These are phyloP conservation scores for Anagrus nilaparvatae DNA, from an alignment of 1,140 invertebrate species.

Conservation along the genomic window DNA sequence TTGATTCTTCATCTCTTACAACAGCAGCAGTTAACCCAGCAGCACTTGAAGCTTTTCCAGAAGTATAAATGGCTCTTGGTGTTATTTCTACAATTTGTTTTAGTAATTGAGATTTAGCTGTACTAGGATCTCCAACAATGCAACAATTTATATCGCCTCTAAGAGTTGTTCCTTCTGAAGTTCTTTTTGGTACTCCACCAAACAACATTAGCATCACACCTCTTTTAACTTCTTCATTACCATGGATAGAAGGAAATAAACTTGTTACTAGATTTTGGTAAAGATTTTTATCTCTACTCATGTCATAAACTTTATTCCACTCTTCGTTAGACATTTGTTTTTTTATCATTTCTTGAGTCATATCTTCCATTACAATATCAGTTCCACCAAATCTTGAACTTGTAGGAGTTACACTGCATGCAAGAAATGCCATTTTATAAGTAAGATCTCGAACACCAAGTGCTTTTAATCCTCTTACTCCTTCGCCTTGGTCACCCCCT, in stretches of 20 bases:
- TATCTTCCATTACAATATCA: slow-evolving; percentile 66
- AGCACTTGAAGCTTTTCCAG: slow-evolving; percentile 94
- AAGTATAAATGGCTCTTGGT: slow-evolving; percentile 94
- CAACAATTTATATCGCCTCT: slow-evolving; percentile 97
- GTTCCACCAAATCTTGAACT: slow-evolving; percentile 75
- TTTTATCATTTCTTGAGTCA: slow-evolving; percentile 84
- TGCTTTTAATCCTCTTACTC: slow-evolving; percentile 83
- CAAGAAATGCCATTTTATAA: slow-evolving; percentile 91
- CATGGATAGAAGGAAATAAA: slow-evolving; percentile 95
- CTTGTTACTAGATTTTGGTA: slow-evolving; percentile 87
- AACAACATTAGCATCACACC: slow-evolving; percentile 95
- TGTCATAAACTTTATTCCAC: slow-evolving; percentile 94
- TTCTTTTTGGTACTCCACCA: slow-evolving; percentile 95
- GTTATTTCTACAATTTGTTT: slow-evolving; percentile 95
- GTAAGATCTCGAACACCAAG: slow-evolving; percentile 93
- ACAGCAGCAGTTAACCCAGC: slow-evolving; percentile 98
- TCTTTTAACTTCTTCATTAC: slow-evolving; percentile 95
- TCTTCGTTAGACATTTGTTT: slow-evolving; percentile 91
- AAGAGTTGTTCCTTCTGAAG: slow-evolving; percentile 75
- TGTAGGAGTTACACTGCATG: slow-evolving; percentile 81
- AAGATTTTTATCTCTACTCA: slow-evolving; percentile 89
- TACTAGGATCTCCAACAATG: slow-evolving; percentile 97
- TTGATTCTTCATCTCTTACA: slow-evolving; percentile 92
- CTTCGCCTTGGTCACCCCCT: slow-evolving; percentile 67
- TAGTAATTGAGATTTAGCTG: slow-evolving; percentile 94